Base-by-base conservation (phyloP, 2,888 invertebrate species). In the Clostera curtula region DNA sequence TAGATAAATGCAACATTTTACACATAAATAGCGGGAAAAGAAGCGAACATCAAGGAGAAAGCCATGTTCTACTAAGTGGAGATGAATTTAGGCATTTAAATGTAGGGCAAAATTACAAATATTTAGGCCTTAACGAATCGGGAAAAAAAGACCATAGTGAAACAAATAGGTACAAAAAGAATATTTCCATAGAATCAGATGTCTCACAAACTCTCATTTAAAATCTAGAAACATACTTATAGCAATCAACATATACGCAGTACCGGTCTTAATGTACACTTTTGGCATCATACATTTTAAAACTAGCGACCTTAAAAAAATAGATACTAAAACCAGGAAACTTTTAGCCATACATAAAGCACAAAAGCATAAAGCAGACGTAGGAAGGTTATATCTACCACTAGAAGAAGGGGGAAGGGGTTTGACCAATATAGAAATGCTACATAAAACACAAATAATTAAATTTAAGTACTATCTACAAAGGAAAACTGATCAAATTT, bases 291-390 rank as follows among this genome's bases (percentile, higher is more conserved):
- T 32, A 5, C 27, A 34, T 4, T 33, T 21, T 19, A 34, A 31
- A 31, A 31, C 5, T 7, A 18, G 5, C 3, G 34, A 37, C 24
- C 8, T 34, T 14, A 27, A 29, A 13, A 22, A 14, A 9, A 31
- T 37, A 26, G 15, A 15, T 6, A 15, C 23, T n/a, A 40, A 32
- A 10, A 47, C 26, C 5, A 25, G 35, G 18, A 43, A 43, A 33
- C 5, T 34, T 5, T 12, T 40, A 25, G 19, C 25, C 5, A 29
- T 40, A 1, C 29, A 38, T 12, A 40, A 40, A 24, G 29, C 23
- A 8, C 37, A 43, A n/a, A 31, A 35, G 20, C 37, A 37, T 25
- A 43, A 40, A 24, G 33, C 39, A 25, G 35, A 40, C 5, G 19
- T 34, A 16, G 33, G 36, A 19, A 32, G 38, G 25, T 17, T 42